These are phyloP conservation scores for Nowickia ferox DNA, from an alignment of 2,888 invertebrate genomes.

Conservation along the genomic window DNA sequence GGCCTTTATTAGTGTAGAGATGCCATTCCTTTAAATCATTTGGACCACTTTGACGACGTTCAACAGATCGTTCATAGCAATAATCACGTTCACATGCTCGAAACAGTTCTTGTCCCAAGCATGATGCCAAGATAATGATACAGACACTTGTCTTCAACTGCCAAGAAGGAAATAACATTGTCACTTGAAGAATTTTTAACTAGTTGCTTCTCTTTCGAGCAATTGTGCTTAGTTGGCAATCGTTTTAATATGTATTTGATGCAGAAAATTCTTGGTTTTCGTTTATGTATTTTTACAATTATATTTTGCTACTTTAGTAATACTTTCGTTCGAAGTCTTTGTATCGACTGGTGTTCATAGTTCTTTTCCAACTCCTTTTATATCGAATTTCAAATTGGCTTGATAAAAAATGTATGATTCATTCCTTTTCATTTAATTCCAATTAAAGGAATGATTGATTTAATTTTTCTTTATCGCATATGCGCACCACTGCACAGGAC, in stretches of 20 bases:
- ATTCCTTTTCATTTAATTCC: constrained; percentile 71
- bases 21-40: constrained; percentile 5
- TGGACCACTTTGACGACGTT: background rate
- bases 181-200: constrained; percentile 23
- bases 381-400: constrained; percentile 39
- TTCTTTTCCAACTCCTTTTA: constrained; percentile 68
- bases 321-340: constrained; percentile 60
- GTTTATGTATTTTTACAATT: background rate
- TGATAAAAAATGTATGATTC: constrained; percentile 22
- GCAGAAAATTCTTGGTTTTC: constrained; percentile 18
- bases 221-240: background rate
- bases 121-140: constrained; percentile 73
- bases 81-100: constrained; percentile 61
- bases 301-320: background rate
- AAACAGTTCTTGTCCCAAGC: constrained; percentile 68
- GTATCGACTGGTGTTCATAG: constrained; percentile 69
- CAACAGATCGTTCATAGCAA: constrained; percentile 60
- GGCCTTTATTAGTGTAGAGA: background rate
- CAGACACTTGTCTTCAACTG: constrained; percentile 75
- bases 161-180: constrained; percentile 75
- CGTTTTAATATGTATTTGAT: constrained; percentile 25
- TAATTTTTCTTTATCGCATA: constrained; percentile 74
- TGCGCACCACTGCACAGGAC: constrained; percentile 73
- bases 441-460: constrained; percentile 73
- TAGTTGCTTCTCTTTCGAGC: background rate